A percentile compares a stretch with the other conserved stretches of the same genome.
Conservation (phyloP, 2,888 invertebrate species). For the Phengaris arion region DNA sequence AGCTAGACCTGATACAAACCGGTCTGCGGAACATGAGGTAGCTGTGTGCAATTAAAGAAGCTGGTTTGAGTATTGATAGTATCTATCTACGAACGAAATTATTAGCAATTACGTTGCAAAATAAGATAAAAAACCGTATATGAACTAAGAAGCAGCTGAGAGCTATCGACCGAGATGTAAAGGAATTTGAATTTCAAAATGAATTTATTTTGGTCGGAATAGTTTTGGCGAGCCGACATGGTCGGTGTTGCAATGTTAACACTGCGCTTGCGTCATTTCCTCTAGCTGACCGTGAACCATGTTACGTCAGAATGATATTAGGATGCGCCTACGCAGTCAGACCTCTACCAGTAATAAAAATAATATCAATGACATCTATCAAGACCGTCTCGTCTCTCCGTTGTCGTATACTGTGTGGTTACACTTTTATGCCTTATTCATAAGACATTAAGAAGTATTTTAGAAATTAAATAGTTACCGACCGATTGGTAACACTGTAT, state of each 20-base stretch:
- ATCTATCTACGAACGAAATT: slow-evolving; percentile 12
- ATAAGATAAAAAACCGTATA: slow-evolving; percentile 21
- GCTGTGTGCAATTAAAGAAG: slow-evolving; percentile 40
- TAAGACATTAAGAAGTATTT: background rate
- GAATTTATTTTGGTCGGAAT: slow-evolving; percentile 21
- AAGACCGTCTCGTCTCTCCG: background rate
- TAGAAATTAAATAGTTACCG: background rate
- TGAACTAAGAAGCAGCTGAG: background rate
- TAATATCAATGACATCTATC: slow-evolving; percentile 28
- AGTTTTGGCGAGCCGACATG: slow-evolving; percentile 53
- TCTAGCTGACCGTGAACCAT: slow-evolving; percentile 73
- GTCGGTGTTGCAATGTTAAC: slow-evolving; percentile 58
- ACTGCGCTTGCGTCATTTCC: slow-evolving; percentile 75
- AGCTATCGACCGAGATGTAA: background rate
- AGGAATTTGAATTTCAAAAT: slow-evolving; percentile 15
- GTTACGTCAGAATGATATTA: slow-evolving; percentile 71
- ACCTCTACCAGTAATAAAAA: slow-evolving; percentile 27
- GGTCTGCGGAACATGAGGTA: slow-evolving; percentile 43
- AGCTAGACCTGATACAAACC: slow-evolving; percentile 45
- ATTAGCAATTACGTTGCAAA: slow-evolving; percentile 30
- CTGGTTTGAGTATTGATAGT: slow-evolving; percentile 35
- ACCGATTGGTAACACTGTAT: slow-evolving; percentile 23
- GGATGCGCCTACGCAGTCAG: slow-evolving; percentile 59
- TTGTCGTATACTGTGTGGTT: background rate
- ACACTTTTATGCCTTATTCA: background rate